A percentile compares a stretch with the other conserved stretches of the same genome.
These are phyloP conservation scores for Xerus rutilus DNA, from an alignment of 2,797 vertebrate genomes.

Conservation along the genomic window DNA sequence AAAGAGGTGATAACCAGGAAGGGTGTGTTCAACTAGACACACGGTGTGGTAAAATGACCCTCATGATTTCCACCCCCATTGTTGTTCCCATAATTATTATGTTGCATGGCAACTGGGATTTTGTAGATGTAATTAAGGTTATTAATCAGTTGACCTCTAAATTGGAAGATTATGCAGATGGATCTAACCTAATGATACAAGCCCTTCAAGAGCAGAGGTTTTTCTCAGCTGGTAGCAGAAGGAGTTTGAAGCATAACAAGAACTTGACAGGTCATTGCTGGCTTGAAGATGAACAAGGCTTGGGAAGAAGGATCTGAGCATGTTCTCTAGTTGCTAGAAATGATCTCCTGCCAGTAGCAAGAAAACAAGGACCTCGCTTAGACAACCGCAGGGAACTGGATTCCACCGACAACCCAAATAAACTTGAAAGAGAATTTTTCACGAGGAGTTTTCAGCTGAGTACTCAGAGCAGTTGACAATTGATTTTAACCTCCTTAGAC, in stretches of 20 bases:
- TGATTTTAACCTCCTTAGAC: neutral
- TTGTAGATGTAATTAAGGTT: constrained; percentile 56
- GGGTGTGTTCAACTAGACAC: neutral
- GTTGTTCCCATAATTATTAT: constrained; percentile 2
- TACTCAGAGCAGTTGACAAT: neutral
- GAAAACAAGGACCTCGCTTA: neutral
- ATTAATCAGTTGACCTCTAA: constrained; percentile 42
- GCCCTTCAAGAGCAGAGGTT: neutral
- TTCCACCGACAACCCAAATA: neutral
- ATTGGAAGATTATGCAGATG: neutral
- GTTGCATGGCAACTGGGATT: constrained; percentile 2
- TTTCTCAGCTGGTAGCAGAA: neutral
- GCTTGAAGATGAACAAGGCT: neutral
- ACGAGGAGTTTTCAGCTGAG: constrained; percentile 1
- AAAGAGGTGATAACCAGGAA: neutral
- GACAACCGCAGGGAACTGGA: neutral
- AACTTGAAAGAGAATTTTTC: neutral
- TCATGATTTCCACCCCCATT: neutral
- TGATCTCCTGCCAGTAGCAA: neutral
- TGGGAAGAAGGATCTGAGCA: neutral
- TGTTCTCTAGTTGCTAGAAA: neutral
- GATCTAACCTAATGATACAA: neutral
- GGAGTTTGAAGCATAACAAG: neutral
- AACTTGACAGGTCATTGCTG: neutral
- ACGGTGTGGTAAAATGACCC: neutral